A percentile compares a stretch with the other conserved stretches of the same genome.
phyloP scores from a whole-genome alignment of 2,888 invertebrate genomes.

The Eulithis prunata region DNA sequence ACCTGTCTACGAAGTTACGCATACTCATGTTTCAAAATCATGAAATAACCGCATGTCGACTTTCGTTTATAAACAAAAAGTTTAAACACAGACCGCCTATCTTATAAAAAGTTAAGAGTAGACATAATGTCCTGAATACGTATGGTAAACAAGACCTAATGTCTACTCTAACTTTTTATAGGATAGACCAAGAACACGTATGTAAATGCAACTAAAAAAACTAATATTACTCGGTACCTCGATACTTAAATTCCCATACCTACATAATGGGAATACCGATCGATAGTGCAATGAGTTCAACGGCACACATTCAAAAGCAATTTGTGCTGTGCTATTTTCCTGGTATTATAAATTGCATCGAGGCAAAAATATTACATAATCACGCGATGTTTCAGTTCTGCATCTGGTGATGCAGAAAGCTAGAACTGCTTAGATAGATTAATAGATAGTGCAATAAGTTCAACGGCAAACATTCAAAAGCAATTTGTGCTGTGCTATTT shows the following conservation, averaged over 20 bases:
- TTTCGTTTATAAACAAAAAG: too few relatives aligned
- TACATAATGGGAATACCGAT: constrained; percentile 1
- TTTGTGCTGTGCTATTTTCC: constrained; percentile 16
- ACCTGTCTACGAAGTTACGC: too few relatives aligned
- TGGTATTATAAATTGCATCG: background rate
- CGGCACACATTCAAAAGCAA: constrained; percentile 1
- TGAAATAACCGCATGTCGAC: too few relatives aligned
- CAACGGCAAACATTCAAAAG: constrained; percentile 1
- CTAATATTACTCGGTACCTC: background rate
- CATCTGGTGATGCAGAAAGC: too few relatives aligned
- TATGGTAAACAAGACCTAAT: too few relatives aligned
- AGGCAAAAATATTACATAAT: constrained; percentile 6
- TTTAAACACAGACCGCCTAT: too few relatives aligned
- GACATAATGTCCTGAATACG: too few relatives aligned
- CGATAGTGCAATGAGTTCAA: constrained; percentile 14
- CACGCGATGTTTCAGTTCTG: background rate
- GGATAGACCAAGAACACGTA: too few relatives aligned
- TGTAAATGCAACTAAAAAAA: background rate
- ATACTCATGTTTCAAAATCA: too few relatives aligned
- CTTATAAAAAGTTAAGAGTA: too few relatives aligned
- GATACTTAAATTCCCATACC: background rate
- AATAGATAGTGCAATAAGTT: constrained; percentile 15
- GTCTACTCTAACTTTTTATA: too few relatives aligned
- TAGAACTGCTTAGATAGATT: too few relatives aligned
- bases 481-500: constrained; percentile 14